A percentile compares a stretch with the other conserved stretches of the same genome.
Conservation (phyloP, 2,113 vertebrate species). For the human region GRCh38 chr16:53709001-53709500, state of each 20-base stretch:
- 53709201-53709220: not conserved
- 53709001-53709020: slow-evolving; percentile 3
- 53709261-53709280: not conserved
- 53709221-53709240: not conserved
- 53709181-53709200: not conserved
- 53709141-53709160: slow-evolving; percentile 43
- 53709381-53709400: not conserved
- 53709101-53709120: not conserved
- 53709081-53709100: slow-evolving; percentile 41
- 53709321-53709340: not conserved
- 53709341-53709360: not conserved
- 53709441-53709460: not conserved
- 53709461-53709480: not conserved
- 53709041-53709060: not conserved
- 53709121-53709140: not conserved
- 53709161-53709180: not conserved
- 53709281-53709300: not conserved
- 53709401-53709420: not conserved
- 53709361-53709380: not conserved
- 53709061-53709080: slow-evolving; percentile 20
- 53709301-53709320: not conserved
- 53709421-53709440: not conserved
- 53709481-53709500: not conserved
- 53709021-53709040: not conserved
- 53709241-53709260: not conserved